Percentiles rank a stretch among this genome's conserved stretches.
Evolutionary conservation across 2,797 vertebrate species (phyloP).

Genomic region (Distichodus sexfasciatus): DNA sequence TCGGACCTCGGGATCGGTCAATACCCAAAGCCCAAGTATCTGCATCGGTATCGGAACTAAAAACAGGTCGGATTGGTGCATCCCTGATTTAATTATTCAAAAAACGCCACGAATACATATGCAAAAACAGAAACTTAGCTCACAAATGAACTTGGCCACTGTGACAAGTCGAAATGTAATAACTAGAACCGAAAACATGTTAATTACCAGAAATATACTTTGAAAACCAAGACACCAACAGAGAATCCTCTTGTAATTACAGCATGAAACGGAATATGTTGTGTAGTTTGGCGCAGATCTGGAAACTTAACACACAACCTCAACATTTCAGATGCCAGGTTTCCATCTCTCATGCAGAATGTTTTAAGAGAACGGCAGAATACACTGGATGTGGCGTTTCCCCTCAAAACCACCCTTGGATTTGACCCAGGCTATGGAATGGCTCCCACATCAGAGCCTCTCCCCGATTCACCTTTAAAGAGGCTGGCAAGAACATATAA

Average conservation of each 20-base stretch:
- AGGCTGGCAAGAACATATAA: constrained; percentile 46
- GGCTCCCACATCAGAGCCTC: constrained; percentile 4
- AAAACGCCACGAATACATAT: no score
- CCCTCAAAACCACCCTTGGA: background rate
- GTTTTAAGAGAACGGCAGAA: background rate
- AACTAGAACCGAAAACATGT: background rate
- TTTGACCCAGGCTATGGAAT: background rate
- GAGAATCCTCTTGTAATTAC: constrained; percentile 8
- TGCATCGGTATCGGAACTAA: no score
- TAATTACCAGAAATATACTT: background rate
- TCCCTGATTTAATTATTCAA: no score
- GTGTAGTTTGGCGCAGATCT: background rate
- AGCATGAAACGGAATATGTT: background rate
- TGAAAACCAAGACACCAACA: background rate
- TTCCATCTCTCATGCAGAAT: background rate
- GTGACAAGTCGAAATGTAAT: no score
- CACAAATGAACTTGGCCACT: no score
- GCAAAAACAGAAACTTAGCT: no score
- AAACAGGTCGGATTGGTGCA: no score
- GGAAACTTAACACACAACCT: background rate
- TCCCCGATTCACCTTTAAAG: constrained; percentile 33
- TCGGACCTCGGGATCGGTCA: no score
- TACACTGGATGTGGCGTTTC: background rate
- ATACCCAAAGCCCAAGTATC: no score
- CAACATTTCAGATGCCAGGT: background rate